Conservation (phyloP, 1,140 invertebrate species). For the Brachionus plicatilis region DNA sequence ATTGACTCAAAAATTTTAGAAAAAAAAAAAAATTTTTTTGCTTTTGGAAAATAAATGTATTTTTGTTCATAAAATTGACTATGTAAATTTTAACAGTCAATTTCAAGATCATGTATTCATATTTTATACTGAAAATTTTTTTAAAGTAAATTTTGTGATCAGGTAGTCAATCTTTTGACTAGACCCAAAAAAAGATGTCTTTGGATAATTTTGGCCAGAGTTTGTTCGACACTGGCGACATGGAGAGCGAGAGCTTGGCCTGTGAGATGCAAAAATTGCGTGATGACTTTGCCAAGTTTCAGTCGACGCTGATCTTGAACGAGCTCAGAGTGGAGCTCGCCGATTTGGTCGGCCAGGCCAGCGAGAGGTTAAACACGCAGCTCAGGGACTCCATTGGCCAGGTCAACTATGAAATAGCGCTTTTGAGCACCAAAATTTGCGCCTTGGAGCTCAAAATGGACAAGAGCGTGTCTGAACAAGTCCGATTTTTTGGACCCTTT, state of each 20-base stretch:
- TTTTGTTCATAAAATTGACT: too few relatives aligned
- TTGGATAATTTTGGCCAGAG: background rate
- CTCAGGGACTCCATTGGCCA: background rate
- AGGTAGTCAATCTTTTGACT: too few relatives aligned
- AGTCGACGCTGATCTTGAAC: background rate
- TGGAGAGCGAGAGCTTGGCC: background rate
- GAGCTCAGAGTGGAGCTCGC: constrained; percentile 12
- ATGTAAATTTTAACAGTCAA: too few relatives aligned
- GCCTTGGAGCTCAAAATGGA: background rate
- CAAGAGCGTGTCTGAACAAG: background rate
- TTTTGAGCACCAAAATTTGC: background rate
- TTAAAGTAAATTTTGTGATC: too few relatives aligned
- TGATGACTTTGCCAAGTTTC: constrained; percentile 18
- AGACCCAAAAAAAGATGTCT: background rate
- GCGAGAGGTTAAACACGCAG: background rate
- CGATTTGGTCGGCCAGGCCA: background rate
- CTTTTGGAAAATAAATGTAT: too few relatives aligned
- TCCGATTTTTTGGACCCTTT: background rate
- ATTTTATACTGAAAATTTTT: too few relatives aligned
- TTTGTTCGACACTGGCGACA: background rate
- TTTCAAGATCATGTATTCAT: too few relatives aligned
- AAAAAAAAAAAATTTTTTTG: too few relatives aligned
- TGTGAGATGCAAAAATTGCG: background rate
- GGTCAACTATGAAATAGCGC: background rate
- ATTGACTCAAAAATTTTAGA: too few relatives aligned